These are phyloP conservation scores for Trematomus bernacchii DNA, from an alignment of 2,797 vertebrate genomes.

Conservation along the genomic window DNA sequence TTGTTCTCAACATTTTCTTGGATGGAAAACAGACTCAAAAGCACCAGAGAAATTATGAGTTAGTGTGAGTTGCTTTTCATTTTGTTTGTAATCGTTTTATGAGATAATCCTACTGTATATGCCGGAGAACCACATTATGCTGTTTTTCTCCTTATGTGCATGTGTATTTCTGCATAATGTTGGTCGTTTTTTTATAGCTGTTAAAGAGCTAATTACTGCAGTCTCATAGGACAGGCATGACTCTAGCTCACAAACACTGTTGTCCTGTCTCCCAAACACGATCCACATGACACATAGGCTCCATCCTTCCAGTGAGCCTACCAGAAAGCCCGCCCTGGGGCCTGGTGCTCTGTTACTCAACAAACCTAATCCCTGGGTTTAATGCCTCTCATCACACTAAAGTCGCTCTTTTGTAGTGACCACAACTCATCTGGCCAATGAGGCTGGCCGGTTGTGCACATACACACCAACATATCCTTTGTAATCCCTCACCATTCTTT, in stretches of 20 bases:
- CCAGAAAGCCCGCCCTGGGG: constrained; percentile 56
- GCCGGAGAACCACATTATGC: background rate
- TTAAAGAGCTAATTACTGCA: constrained; percentile 31
- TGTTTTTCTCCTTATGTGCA: background rate
- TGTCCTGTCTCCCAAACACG: constrained; percentile 56
- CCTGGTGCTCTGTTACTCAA: constrained; percentile 55
- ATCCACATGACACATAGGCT: constrained; percentile 66
- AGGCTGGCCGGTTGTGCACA: constrained; percentile 44
- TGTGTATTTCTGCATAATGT: background rate
- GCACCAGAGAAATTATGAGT: constrained; percentile 4
- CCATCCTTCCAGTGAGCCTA: constrained; percentile 57
- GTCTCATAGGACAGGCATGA: constrained; percentile 34
- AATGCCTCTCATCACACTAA: constrained; percentile 75
- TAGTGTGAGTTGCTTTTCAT: background rate
- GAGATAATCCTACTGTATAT: background rate
- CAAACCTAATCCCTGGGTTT: constrained; percentile 78
- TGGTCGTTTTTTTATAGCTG: constrained; percentile 34
- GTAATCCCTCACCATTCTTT: constrained; percentile 61
- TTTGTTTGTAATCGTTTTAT: background rate
- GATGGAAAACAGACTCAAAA: background rate
- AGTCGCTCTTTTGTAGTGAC: constrained; percentile 80
- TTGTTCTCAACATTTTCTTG: background rate
- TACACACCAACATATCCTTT: constrained; percentile 54
- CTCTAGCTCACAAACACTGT: constrained; percentile 41
- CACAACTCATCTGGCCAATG: constrained; percentile 77